phyloP scores from a whole-genome alignment of 2,888 invertebrate species.

The Cinara cedri region DNA sequence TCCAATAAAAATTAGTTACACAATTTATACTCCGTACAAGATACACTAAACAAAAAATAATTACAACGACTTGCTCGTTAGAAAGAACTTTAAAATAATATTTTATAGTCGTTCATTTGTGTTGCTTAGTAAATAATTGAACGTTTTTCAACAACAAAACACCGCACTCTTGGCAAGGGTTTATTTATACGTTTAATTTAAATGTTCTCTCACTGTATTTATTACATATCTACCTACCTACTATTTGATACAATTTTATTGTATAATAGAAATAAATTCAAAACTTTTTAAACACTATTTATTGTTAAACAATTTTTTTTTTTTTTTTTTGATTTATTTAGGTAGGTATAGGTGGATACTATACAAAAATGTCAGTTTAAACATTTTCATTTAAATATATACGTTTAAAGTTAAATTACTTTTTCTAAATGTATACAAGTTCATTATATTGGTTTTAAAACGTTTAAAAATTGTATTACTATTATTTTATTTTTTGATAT shows the following conservation, averaged over 20 bases:
- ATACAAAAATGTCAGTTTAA: neutral
- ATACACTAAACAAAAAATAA: neutral
- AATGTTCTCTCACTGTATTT: neutral
- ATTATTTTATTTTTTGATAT: too few species aligned
- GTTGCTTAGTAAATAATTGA: too few species aligned
- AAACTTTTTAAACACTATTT: conserved; percentile 30
- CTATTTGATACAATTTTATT: conserved; percentile 4
- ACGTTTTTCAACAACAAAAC: neutral
- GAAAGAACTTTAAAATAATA: too few species aligned
- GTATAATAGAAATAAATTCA: conserved; percentile 12
- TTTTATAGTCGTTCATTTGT: too few species aligned
- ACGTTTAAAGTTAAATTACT: conserved; percentile 35
- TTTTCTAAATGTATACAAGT: conserved; percentile 3
- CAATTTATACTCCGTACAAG: too few species aligned
- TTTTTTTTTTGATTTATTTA: neutral
- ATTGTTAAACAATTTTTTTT: conserved; percentile 23
- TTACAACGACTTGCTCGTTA: neutral
- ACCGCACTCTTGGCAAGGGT: too few species aligned
- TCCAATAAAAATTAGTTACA: too few species aligned
- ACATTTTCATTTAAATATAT: conserved; percentile 1
- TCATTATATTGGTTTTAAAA: neutral
- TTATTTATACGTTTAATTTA: too few species aligned
- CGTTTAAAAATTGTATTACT: neutral
- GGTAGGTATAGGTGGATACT: neutral
- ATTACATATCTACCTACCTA: neutral